A percentile compares a stretch with the other conserved stretches of the same genome.
Conservation (phyloP, 2,888 invertebrate genomes). For the Ormyrus nitidulus region DNA sequence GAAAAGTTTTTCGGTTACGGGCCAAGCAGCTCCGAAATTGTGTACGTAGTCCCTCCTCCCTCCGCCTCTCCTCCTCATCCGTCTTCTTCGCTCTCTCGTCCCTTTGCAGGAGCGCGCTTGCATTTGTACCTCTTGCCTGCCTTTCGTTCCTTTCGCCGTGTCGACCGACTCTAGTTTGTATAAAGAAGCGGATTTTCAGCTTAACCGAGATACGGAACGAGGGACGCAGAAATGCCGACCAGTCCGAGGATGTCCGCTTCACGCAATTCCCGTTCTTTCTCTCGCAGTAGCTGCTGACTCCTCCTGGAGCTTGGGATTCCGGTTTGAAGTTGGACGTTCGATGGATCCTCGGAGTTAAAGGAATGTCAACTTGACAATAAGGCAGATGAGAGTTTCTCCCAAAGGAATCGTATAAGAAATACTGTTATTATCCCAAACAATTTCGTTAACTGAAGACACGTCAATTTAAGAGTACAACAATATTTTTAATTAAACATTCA, state of each 20-base stretch:
- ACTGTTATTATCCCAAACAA: too few relatives aligned
- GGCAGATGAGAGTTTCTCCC: too few relatives aligned
- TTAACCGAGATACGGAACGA: slow-evolving; percentile 63
- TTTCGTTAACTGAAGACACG: too few relatives aligned
- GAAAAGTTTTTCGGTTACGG: slow-evolving; percentile 70
- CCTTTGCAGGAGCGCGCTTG: neutral
- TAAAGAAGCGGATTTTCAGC: slow-evolving; percentile 71
- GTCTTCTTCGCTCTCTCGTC: neutral
- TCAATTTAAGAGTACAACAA: too few relatives aligned
- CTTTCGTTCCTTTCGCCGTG: slow-evolving; percentile 49
- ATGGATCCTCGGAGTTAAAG: too few relatives aligned
- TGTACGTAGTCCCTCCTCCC: slow-evolving; percentile 62
- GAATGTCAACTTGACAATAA: too few relatives aligned
- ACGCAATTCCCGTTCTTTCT: too few relatives aligned
- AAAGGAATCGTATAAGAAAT: too few relatives aligned
- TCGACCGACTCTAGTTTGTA: slow-evolving; percentile 65
- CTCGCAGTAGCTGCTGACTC: too few relatives aligned
- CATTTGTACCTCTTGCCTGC: neutral
- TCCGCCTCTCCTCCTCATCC: slow-evolving; percentile 21
- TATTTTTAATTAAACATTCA: too few relatives aligned
- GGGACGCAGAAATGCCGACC: slow-evolving; percentile 14
- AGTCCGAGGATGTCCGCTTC: neutral
- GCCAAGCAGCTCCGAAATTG: slow-evolving; percentile 63
- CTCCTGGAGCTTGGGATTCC: too few relatives aligned
- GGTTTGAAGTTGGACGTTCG: too few relatives aligned